Base-by-base conservation (phyloP, 2,797 vertebrate genomes). In the Nyctalus aviator region DNA sequence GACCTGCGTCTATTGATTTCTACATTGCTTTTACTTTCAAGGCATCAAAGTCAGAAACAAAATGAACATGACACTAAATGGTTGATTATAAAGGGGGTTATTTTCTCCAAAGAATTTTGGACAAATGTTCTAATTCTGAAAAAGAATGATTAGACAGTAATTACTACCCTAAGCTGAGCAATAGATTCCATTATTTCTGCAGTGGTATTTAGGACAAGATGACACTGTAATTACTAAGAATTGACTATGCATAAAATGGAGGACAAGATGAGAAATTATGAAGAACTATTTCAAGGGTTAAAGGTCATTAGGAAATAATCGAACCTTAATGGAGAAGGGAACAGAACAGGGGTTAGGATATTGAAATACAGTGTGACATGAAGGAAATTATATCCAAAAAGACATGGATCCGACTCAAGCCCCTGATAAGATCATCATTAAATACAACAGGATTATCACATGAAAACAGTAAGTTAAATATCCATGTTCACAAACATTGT, bases 51-150 rank as follows among this genome's bases (percentile, higher is more conserved):
- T 92, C 84, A 94, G 93, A 93, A 94, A 82, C 55, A 75, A 86
- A 95, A 92, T 84, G 81, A 95, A 73, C 66, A 89, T 94, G 18
- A 71, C 50, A 46, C 79, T 96, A 96, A 96, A 71, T 84, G 86
- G 59, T 27, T 94, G 93, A 93, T 66, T 82, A 41, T 17, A 81
- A 78, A 91, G 46, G 12, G 48, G 73, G 87, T 91, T 93, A 77
- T 93, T 92, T 97, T 92, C 84, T 93, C 90, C 27, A 48, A 92
- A 88, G 53, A 94, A 79, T 88, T 76, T 72, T 72, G 64, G 90
- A 94, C 68, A 93, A 76, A 57, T 2, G 27, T 32, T 93, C 62
- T 12, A 32, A 25, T 91, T 84, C 50, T 59, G 57, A 96, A 91
- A 91, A n/a, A 79, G 66, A 9, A 7, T 66, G 55, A 94, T 84